phyloP scores from a whole-genome alignment of 2,113 vertebrate genomes.

The Tympanuchus pallidicinctus region DNA sequence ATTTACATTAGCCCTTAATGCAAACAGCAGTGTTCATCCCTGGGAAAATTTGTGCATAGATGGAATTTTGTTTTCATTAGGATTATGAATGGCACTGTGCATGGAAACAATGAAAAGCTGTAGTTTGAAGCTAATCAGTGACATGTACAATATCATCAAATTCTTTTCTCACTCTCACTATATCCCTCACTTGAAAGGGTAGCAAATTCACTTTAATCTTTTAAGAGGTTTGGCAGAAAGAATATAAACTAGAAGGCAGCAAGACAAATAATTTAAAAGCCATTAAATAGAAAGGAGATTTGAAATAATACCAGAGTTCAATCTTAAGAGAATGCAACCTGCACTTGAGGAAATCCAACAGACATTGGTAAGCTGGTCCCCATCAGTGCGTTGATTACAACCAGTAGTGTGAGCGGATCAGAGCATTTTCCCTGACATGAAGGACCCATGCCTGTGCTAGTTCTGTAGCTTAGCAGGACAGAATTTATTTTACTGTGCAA shows the following conservation, averaged over 20 bases:
- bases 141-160: neutral
- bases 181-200: neutral
- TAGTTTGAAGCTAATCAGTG: neutral
- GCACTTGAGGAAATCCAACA: neutral
- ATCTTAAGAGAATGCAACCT: neutral
- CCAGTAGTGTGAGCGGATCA: neutral
- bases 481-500: neutral
- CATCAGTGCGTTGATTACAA: neutral
- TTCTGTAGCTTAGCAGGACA: neutral
- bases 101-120: neutral
- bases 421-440: neutral
- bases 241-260: neutral
- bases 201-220: conserved; percentile 27
- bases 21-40: neutral
- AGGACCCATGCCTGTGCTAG: neutral
- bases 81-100: neutral
- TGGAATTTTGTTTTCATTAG: neutral
- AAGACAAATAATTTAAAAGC: neutral
- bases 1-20: neutral
- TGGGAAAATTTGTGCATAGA: neutral
- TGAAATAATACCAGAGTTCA: neutral
- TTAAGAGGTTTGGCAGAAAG: neutral
- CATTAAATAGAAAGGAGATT: neutral
- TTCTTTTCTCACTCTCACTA: neutral
- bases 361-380: neutral